Percentiles rank a stretch among this genome's conserved stretches.
Evolutionary conservation across 2,888 invertebrate species (phyloP).

Genomic region (Xanthorhoe spadicearia): DNA sequence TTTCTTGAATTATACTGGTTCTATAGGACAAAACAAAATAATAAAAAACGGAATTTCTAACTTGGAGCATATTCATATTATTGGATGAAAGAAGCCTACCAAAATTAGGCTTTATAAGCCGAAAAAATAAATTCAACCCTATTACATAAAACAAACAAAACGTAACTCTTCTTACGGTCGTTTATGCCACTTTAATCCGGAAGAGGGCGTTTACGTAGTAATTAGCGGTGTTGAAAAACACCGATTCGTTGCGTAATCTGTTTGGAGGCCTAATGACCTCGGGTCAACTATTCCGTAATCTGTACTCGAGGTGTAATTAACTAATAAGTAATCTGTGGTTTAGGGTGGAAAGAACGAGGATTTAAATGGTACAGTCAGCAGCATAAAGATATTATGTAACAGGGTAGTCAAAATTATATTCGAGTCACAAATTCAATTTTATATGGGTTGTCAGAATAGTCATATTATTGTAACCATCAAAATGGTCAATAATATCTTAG

Average conservation of each 20-base stretch:
- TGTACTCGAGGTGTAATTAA: not conserved
- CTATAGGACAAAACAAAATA: no score
- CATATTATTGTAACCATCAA: no score
- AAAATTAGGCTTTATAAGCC: not conserved
- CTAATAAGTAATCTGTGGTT: no score
- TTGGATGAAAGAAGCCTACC: not conserved
- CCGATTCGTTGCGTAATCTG: conserved; percentile 66
- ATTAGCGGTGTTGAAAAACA: conserved; percentile 72
- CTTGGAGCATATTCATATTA: no score
- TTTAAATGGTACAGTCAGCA: not conserved
- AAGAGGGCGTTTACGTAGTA: conserved; percentile 61
- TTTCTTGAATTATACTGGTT: no score
- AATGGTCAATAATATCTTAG: no score
- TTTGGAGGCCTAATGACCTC: conserved; percentile 62
- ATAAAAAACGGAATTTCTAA: no score
- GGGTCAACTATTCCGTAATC: not conserved
- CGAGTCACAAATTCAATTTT: no score
- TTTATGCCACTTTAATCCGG: conserved; percentile 58
- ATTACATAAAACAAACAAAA: conserved; percentile 21
- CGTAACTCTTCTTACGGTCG: conserved; percentile 22
- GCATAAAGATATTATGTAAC: no score
- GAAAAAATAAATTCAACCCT: not conserved
- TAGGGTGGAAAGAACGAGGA: not conserved
- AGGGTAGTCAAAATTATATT: no score
- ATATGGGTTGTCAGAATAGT: no score